Base-by-base conservation (phyloP, 2,797 vertebrate species). In the Cossypha dichroa region DNA sequence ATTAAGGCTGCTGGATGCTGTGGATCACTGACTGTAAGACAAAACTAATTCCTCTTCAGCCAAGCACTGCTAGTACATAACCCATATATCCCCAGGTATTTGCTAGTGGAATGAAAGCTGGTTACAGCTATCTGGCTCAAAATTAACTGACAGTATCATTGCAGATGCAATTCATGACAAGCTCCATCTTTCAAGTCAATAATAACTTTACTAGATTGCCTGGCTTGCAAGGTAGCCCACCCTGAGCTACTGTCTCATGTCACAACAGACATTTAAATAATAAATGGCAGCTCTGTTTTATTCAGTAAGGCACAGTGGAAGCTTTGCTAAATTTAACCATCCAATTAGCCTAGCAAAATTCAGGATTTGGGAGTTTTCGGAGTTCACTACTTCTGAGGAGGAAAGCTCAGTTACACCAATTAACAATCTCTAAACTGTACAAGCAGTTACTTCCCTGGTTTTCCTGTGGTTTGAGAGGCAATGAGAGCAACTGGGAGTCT, bases 11-110 rank as follows among this genome's bases (percentile, higher is more conserved):
- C 41, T 5, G 48, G 82, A 90, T 83, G 82, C 79, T 78, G 85
- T 85, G 92, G 89, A 91, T 94, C 93, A 91, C 58, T 67, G 90
- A 90, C 85, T 86, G 52, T 49, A 84, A 90, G 84, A 92, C 77
- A 90, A 96, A 94, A 93, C 88, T 69, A 96, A 97, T 93, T 97
- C 86, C 85, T 95, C 85, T 85, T 92, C 76, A 94, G 79, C 82
- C 89, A 93, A 75, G 79, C 76, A 88, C 82, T 90, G 66, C 91
- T 66, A 70, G 89, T 78, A 88, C 73, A 48, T 63, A 92, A 68
- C 28, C 55, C 80, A 78, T 70, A 76, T 82, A 94, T 79, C 80
- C 66, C 86, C 91, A 86, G 66, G 72, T 94, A 85, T 91, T 96
- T 85, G 55, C 64, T 78, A 48, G n/a, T 20, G 63, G 75, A 94